These are phyloP conservation scores for Aplidium turbinatum DNA, from an alignment of 23 tunicate genomes.

Conservation along the genomic window DNA sequence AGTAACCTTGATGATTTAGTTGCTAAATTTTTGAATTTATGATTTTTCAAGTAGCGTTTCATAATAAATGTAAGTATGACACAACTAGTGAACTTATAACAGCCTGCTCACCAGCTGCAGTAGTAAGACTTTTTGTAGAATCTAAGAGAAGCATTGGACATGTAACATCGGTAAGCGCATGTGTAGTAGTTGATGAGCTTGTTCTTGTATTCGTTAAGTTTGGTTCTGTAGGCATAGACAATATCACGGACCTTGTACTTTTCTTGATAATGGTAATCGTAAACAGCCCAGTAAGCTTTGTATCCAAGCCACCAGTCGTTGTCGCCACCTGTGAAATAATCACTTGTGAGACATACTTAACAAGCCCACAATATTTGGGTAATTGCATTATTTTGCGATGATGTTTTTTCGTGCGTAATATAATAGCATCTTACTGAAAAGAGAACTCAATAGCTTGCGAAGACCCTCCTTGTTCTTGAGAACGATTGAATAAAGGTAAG, in stretches of 20 bases:
- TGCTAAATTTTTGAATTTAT: no score
- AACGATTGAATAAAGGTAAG: conserved; percentile 10
- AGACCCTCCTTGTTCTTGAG: conserved; percentile 16
- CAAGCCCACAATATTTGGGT: no score
- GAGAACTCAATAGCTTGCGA: conserved; percentile 9
- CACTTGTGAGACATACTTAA: no score
- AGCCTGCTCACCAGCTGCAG: conserved; percentile 28
- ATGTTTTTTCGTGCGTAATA: no score
- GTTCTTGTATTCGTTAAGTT: no score
- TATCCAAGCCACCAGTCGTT: conserved; percentile 28
- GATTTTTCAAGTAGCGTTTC: neutral
- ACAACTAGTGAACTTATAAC: no score
- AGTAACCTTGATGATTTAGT: no score
- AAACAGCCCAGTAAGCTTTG: conserved; percentile 7
- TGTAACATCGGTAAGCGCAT: conserved; percentile 49
- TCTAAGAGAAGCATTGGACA: conserved; percentile 31
- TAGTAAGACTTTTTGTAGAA: conserved; percentile 28
- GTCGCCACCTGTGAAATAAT: no score
- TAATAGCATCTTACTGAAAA: conserved; percentile 51
- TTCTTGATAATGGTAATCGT: conserved; percentile 10
- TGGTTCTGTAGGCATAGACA: conserved; percentile 13
- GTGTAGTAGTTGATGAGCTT: conserved; percentile 31
- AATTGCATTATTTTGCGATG: no score
- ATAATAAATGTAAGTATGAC: no score
- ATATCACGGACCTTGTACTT: conserved; percentile 12